phyloP scores from a whole-genome alignment of 2,888 invertebrate genomes.

The Cephalotes varians region DNA sequence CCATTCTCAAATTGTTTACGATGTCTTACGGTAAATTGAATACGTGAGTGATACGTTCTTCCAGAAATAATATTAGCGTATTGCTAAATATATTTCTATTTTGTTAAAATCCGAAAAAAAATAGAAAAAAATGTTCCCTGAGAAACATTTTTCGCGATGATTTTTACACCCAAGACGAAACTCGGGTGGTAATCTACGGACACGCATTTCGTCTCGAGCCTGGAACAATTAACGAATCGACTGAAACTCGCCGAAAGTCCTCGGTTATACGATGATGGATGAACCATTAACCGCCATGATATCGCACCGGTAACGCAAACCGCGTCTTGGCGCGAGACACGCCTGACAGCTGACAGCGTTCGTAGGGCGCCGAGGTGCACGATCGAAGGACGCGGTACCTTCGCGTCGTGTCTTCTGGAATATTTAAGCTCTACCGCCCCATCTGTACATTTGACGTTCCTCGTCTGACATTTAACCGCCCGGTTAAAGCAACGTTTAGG shows the following conservation, averaged over 20 bases:
- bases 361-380: conserved; percentile 69
- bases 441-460: conserved; percentile 64
- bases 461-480: conserved; percentile 61
- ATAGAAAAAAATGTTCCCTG: not conserved
- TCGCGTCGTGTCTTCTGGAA: conserved; percentile 76
- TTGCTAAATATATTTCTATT: not conserved
- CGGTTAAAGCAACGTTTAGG: conserved; percentile 2
- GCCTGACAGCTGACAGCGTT: conserved; percentile 72
- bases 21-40: conserved; percentile 81
- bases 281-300: conserved; percentile 64
- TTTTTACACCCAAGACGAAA: not conserved
- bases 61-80: not conserved
- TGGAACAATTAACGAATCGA: conserved; percentile 62
- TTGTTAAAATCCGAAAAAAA: not conserved
- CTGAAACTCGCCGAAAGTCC: conserved; percentile 55
- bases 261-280: conserved; percentile 67
- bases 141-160: not conserved
- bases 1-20: conserved; percentile 80
- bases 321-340: conserved; percentile 60
- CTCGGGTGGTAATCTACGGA: not conserved
- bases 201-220: not conserved
- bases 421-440: conserved; percentile 73
- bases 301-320: conserved; percentile 44
- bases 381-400: conserved; percentile 69
- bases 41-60: conserved; percentile 58